phyloP scores from a whole-genome alignment of 1,140 invertebrate species.

The Saxidomus purpurata region DNA sequence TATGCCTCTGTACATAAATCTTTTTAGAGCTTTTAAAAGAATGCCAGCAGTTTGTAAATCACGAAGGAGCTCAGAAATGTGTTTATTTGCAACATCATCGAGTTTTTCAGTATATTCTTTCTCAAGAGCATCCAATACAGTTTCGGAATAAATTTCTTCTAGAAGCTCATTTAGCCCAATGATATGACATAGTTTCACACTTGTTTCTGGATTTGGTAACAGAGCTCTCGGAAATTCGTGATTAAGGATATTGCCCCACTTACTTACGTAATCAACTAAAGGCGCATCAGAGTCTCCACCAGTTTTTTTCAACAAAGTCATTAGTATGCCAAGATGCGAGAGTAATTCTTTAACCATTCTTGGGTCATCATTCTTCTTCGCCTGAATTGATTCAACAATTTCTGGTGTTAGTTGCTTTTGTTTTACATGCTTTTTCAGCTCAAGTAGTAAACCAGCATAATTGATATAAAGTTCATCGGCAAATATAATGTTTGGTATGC shows the following conservation, averaged over 20 bases:
- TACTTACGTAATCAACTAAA: slow-evolving; percentile 39
- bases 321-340: slow-evolving; percentile 31
- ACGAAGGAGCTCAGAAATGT: neutral
- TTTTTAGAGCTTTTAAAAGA: slow-evolving; percentile 9
- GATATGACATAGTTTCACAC: slow-evolving; percentile 36
- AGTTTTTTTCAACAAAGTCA: slow-evolving; percentile 40
- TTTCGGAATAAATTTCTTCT: slow-evolving; percentile 46
- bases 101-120: neutral
- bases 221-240: slow-evolving; percentile 19
- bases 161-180: slow-evolving; percentile 22
- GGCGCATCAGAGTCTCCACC: slow-evolving; percentile 1
- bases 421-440: neutral
- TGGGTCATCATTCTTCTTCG: neutral
- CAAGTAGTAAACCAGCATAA: neutral
- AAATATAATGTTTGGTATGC: slow-evolving; percentile 45
- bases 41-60: neutral
- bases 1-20: slow-evolving; percentile 29
- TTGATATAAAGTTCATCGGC: slow-evolving; percentile 53
- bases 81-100: neutral
- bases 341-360: slow-evolving; percentile 23
- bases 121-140: neutral
- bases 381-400: neutral
- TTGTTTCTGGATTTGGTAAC: slow-evolving; percentile 46
- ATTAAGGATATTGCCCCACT: neutral
- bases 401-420: slow-evolving; percentile 32